Evolutionary conservation across 2,797 vertebrate species (phyloP).

Genomic region (Pangasius krempfi): DNA sequence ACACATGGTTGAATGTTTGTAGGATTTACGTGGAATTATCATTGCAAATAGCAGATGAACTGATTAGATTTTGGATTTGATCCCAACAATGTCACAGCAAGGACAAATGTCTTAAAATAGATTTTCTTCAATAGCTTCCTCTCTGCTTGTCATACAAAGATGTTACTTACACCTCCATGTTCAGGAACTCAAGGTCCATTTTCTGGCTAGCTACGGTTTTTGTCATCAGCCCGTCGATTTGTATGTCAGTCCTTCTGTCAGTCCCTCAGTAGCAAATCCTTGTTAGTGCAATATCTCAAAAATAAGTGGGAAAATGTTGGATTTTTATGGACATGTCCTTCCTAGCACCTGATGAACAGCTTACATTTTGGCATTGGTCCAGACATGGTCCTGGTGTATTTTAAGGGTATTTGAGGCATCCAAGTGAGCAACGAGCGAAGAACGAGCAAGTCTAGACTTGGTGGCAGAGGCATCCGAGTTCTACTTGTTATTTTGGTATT

Average conservation of each 20-base stretch:
- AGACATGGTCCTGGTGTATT: neutral
- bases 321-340: neutral
- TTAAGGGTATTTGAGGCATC: neutral
- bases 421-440: neutral
- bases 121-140: neutral
- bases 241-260: neutral
- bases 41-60: neutral
- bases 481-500: neutral
- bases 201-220: neutral
- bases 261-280: neutral
- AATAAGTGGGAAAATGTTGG: neutral
- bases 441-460: neutral
- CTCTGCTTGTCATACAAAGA: neutral
- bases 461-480: neutral
- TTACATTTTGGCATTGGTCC: neutral
- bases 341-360: neutral
- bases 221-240: too few species aligned
- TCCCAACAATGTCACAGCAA: neutral
- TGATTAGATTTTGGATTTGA: neutral
- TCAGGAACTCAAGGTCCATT: neutral
- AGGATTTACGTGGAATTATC: neutral
- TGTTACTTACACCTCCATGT: neutral
- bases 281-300: neutral
- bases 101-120: neutral
- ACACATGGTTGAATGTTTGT: neutral